Conservation (phyloP, 2,888 invertebrate species). For the Tetheella fluctuosa region DNA sequence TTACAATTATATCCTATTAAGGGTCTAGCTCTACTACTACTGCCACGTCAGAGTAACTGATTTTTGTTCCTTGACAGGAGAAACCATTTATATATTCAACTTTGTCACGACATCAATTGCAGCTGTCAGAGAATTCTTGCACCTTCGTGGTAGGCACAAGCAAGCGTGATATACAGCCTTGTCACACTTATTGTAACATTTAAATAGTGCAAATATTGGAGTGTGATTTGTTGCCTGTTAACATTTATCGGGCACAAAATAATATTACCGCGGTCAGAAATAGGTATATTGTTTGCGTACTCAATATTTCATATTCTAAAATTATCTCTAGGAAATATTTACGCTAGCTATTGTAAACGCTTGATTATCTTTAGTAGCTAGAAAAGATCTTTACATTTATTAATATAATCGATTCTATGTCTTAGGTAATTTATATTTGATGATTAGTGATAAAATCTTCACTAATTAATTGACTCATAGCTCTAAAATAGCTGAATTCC, state of each 20-base stretch:
- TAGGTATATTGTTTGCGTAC: neutral
- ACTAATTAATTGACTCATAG: slow-evolving; percentile 2
- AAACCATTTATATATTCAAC: slow-evolving; percentile 7
- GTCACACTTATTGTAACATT: slow-evolving; percentile 2
- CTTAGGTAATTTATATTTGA: neutral
- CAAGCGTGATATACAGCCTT: slow-evolving; percentile 4
- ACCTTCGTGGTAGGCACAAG: slow-evolving; percentile 1
- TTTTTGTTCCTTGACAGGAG: neutral
- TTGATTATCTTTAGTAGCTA: no score
- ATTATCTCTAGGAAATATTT: neutral
- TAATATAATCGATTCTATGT: no score
- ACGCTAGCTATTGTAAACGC: neutral
- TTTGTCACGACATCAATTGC: slow-evolving; percentile 5
- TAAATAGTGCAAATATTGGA: neutral
- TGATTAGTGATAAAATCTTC: neutral
- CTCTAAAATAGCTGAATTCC: neutral
- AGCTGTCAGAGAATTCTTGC: neutral
- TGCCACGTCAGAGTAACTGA: neutral
- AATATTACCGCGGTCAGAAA: neutral
- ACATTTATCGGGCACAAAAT: neutral
- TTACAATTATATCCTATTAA: neutral
- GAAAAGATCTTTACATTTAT: no score
- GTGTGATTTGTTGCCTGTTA: neutral
- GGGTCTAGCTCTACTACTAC: neutral
- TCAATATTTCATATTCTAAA: neutral